Evolutionary conservation across 1,140 invertebrate genomes (phyloP).

Genomic region (Drosophila ironensis): DNA sequence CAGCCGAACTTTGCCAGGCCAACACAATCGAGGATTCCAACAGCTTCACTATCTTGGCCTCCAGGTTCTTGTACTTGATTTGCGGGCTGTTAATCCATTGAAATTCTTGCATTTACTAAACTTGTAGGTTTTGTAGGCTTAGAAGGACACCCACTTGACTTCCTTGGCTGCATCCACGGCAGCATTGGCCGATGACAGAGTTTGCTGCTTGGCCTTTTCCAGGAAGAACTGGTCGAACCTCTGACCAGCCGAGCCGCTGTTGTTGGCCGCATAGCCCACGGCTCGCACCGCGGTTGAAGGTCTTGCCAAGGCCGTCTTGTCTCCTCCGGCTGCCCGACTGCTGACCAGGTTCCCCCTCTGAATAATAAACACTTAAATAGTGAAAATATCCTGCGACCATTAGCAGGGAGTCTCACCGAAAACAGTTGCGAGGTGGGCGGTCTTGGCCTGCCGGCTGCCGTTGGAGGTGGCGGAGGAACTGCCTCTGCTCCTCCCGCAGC

Average conservation of each 20-base stretch:
- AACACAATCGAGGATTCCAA: slow-evolving; percentile 92
- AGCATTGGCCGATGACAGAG: slow-evolving; percentile 61
- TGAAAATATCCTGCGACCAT: not conserved
- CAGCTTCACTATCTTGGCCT: slow-evolving; percentile 91
- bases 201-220: slow-evolving; percentile 84
- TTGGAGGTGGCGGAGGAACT: slow-evolving; percentile 62
- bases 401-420: slow-evolving; percentile 41
- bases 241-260: slow-evolving; percentile 82
- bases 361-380: not conserved
- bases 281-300: slow-evolving; percentile 98
- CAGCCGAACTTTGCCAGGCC: slow-evolving; percentile 23
- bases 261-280: slow-evolving; percentile 94
- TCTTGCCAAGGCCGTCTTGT: slow-evolving; percentile 83
- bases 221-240: slow-evolving; percentile 90
- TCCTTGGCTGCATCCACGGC: slow-evolving; percentile 85
- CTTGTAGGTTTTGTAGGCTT: not conserved
- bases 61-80: slow-evolving; percentile 91
- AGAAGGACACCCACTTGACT: slow-evolving; percentile 83
- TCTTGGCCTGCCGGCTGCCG: slow-evolving; percentile 68
- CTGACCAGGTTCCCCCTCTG: slow-evolving; percentile 73
- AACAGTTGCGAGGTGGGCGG: slow-evolving; percentile 74
- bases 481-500: not conserved
- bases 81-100: slow-evolving; percentile 85
- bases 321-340: slow-evolving; percentile 56
- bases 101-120: too few relatives aligned